Evolutionary conservation across 2,888 invertebrate genomes (phyloP).

Genomic region (Tineola bisselliella): DNA sequence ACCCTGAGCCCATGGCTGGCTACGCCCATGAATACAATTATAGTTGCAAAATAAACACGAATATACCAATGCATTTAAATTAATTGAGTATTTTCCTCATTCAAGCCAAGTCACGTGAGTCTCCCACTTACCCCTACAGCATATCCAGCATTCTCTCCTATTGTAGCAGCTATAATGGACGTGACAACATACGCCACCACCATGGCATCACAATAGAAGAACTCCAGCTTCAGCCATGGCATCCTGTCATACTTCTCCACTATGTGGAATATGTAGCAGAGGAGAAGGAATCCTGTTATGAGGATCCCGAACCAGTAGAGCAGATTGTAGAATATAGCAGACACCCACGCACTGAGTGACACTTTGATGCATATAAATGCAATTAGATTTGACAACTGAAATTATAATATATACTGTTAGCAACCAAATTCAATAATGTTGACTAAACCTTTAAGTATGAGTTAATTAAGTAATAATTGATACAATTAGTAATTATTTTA

Average conservation of each 20-base stretch:
- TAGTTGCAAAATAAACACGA: too few relatives aligned
- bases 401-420: constrained; percentile 15
- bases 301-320: constrained; percentile 84
- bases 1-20: too few relatives aligned
- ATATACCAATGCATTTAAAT: too few relatives aligned
- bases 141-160: constrained; percentile 68
- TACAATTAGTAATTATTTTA: too few relatives aligned
- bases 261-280: constrained; percentile 83
- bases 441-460: too few relatives aligned
- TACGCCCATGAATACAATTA: too few relatives aligned
- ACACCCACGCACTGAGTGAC: constrained; percentile 65
- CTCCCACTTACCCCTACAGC: constrained; percentile 79
- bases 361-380: constrained; percentile 85
- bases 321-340: constrained; percentile 79
- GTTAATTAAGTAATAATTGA: too few relatives aligned
- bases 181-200: constrained; percentile 78
- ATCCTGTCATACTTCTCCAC: constrained; percentile 82
- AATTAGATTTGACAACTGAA: constrained; percentile 73
- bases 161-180: constrained; percentile 74
- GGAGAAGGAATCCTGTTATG: constrained; percentile 76
- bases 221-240: constrained; percentile 87
- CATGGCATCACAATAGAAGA: constrained; percentile 76
- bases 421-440: too few relatives aligned
- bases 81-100: neutral
- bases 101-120: too few relatives aligned